Percentiles rank a stretch among this genome's conserved stretches.
phyloP scores from a whole-genome alignment of 2,113 vertebrate species.

The Puntigrus tetrazona region DNA sequence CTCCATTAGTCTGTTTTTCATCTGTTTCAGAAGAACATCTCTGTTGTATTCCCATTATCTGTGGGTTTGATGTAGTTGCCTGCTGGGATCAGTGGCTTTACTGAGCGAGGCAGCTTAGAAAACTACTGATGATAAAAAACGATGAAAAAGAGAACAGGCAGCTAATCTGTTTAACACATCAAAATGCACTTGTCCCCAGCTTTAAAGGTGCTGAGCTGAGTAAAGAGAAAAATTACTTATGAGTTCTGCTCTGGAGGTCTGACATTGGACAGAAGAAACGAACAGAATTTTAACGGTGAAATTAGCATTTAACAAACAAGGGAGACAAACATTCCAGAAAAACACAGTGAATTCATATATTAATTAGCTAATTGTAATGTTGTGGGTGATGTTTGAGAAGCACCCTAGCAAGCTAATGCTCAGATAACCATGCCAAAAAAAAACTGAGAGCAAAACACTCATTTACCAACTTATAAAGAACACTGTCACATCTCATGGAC shows the following conservation, averaged over 20 bases:
- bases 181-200: neutral
- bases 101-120: slow-evolving; percentile 1
- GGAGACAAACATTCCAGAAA: neutral
- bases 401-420: neutral
- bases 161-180: neutral
- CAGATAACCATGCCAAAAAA: neutral
- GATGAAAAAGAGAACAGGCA: neutral
- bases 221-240: neutral
- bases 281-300: neutral
- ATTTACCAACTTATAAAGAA: no score
- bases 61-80: neutral
- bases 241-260: neutral
- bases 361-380: neutral
- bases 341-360: neutral
- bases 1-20: neutral
- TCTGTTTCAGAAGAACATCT: neutral
- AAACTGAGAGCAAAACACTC: no score
- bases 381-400: neutral
- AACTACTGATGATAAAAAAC: neutral
- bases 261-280: neutral
- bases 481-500: no score
- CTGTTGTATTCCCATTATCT: neutral
- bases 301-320: neutral
- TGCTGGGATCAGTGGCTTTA: neutral
- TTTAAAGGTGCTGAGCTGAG: neutral